phyloP scores from a whole-genome alignment of 1,140 invertebrate genomes.

The Trissolcus basalis region DNA sequence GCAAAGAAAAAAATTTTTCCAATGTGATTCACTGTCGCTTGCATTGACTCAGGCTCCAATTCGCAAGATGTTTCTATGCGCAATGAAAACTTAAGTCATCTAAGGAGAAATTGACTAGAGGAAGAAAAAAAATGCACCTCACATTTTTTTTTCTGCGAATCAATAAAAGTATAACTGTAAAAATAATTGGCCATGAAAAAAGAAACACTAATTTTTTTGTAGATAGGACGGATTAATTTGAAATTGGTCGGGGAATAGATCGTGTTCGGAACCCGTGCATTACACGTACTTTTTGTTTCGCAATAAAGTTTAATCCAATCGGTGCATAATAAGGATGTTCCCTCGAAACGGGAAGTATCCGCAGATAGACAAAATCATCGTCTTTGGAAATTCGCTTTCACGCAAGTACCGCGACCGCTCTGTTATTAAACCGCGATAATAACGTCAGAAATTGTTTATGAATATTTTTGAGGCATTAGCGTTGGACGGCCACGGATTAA shows the following conservation, averaged over 20 bases:
- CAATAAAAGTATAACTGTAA: not conserved
- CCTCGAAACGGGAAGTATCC: constrained; percentile 46
- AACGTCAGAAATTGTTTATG: constrained; percentile 52
- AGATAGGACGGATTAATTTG: not conserved
- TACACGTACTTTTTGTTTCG: constrained; percentile 31
- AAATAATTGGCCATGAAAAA: too few species aligned
- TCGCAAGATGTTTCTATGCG: too few species aligned
- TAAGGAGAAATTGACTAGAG: too few species aligned
- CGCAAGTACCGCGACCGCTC: constrained; percentile 50
- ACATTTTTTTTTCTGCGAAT: not conserved
- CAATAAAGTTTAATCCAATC: constrained; percentile 53
- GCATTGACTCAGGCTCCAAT: not conserved
- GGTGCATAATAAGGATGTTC: constrained; percentile 55
- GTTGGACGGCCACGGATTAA: constrained; percentile 36
- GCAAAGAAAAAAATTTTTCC: constrained; percentile 4
- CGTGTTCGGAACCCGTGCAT: constrained; percentile 13
- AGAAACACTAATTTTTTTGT: not conserved
- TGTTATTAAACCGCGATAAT: constrained; percentile 63
- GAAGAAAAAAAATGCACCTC: not conserved
- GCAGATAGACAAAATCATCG: constrained; percentile 50
- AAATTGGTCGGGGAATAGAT: not conserved
- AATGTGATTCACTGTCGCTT: constrained; percentile 7
- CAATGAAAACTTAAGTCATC: too few species aligned
- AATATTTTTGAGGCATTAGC: constrained; percentile 57
- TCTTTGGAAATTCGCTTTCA: constrained; percentile 52